Base-by-base conservation (phyloP, 1,140 invertebrate genomes). In the Drosophila ficusphila region DNA sequence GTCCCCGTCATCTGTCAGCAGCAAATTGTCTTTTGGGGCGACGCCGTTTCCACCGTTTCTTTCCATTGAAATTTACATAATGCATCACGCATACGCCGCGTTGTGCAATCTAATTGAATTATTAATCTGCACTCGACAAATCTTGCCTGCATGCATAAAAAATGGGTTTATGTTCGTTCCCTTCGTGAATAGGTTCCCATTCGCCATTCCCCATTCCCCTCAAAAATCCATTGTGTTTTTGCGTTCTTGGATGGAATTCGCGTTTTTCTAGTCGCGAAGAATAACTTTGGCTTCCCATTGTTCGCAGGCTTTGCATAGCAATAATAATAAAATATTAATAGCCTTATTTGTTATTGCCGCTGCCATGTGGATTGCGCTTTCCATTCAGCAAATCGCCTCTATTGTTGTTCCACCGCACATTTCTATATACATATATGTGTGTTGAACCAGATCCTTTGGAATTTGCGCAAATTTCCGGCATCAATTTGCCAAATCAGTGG, bases 241-340 rank as follows among this genome's bases (percentile, higher is more conserved):
- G 16, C 42, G 36, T 64, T 71, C 76, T 79, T 67, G 65, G 53
- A 76, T 57, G 54, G 65, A 56, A 79, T 72, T 68, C 53, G 42
- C 47, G 49, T 70, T 83, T 67, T 79, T 85, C 46, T 75, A 85
- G 62, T 38, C 38, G 62, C 54, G 57, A 34, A 34, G 44, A 56
- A 58, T 72, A 81, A 73, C 44, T 73, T 72, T 52, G 52, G 48
- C 44, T 61, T 67, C 8, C 36, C 76, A 76, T 85, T 85, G 79
- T 85, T 86, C 61, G 61, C 31, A 41, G 33, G 31, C 81, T 86
- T 86, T 79, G 81, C 79, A 79, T 49, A 69, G 72, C 70, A 86
- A 81, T 81, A 86, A 69, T 62, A 73, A 77, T 86, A 85, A 86
- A 85, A 86, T 86, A 85, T 85, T 85, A 85, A 86, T 81, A 69